These are phyloP conservation scores for Clunio marinus DNA, from an alignment of 2,888 invertebrate species.

Conservation along the genomic window DNA sequence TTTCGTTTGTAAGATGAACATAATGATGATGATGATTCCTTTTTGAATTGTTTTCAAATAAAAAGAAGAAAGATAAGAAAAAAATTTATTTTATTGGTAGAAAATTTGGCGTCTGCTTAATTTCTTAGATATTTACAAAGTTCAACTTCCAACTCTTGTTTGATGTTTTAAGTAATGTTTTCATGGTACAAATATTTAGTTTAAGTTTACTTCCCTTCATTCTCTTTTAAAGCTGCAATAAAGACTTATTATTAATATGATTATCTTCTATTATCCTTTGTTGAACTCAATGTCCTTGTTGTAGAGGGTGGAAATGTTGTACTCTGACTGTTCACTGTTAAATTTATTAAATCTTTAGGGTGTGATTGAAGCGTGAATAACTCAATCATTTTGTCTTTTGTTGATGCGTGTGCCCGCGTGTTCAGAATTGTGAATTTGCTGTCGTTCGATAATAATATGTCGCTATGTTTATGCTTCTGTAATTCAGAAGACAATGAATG, in stretches of 20 bases:
- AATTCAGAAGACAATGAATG: neutral
- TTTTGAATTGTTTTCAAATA: neutral
- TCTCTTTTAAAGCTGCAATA: neutral
- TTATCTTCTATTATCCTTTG: constrained; percentile 23
- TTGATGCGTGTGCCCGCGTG: neutral
- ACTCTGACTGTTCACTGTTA: neutral
- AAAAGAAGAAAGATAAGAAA: too few species aligned
- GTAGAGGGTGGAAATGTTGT: constrained; percentile 8
- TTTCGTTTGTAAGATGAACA: neutral
- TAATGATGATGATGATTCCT: neutral
- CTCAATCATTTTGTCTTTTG: constrained; percentile 29
- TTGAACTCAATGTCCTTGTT: neutral
- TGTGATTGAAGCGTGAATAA: constrained; percentile 37
- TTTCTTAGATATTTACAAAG: neutral
- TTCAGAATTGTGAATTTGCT: neutral
- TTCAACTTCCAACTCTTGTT: neutral
- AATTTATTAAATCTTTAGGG: constrained; percentile 31
- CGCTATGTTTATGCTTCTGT: neutral
- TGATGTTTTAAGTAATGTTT: neutral
- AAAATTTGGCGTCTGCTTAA: too few species aligned
- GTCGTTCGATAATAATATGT: neutral
- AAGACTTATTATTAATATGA: constrained; percentile 31
- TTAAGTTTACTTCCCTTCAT: neutral
- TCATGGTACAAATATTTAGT: constrained; percentile 1
- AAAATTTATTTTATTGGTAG: too few species aligned